Conservation (phyloP, 2,888 invertebrate species). For the Morpho deidamia region DNA sequence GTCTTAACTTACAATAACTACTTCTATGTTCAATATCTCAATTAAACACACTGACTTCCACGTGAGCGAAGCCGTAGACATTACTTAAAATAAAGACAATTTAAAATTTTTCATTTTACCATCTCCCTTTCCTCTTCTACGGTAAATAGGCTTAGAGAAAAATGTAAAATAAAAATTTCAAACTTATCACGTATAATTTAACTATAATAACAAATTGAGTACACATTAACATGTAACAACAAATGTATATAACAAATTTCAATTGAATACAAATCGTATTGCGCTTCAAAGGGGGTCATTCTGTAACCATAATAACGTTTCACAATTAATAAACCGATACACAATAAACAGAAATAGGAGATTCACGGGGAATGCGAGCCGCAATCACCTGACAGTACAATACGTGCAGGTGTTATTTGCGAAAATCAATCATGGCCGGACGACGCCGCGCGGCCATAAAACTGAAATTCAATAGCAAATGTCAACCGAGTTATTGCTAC, state of each 20-base stretch:
- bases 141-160: too few relatives aligned
- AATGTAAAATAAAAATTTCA: too few relatives aligned
- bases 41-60: too few relatives aligned
- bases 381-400: constrained; percentile 46
- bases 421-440: constrained; percentile 49
- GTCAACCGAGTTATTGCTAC: constrained; percentile 48
- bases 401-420: constrained; percentile 41
- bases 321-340: constrained; percentile 33
- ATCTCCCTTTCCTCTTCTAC: too few relatives aligned
- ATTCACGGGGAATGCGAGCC: constrained; percentile 26
- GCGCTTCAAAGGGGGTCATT: constrained; percentile 3
- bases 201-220: constrained; percentile 4
- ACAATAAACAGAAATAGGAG: constrained; percentile 34
- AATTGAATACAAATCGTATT: constrained; percentile 10
- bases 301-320: constrained; percentile 13
- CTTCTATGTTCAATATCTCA: too few relatives aligned
- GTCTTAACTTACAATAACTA: too few relatives aligned
- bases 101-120: too few relatives aligned
- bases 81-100: too few relatives aligned
- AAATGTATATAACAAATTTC: constrained; percentile 4
- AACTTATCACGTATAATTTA: too few relatives aligned
- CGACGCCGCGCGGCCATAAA: constrained; percentile 44
- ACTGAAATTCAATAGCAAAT: constrained; percentile 53
- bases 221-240: not conserved
- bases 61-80: too few relatives aligned